A percentile compares a stretch with the other conserved stretches of the same genome.
phyloP scores from a whole-genome alignment of 92 coral and sea anemone genomes.

The Pocillopora meandrina region DNA sequence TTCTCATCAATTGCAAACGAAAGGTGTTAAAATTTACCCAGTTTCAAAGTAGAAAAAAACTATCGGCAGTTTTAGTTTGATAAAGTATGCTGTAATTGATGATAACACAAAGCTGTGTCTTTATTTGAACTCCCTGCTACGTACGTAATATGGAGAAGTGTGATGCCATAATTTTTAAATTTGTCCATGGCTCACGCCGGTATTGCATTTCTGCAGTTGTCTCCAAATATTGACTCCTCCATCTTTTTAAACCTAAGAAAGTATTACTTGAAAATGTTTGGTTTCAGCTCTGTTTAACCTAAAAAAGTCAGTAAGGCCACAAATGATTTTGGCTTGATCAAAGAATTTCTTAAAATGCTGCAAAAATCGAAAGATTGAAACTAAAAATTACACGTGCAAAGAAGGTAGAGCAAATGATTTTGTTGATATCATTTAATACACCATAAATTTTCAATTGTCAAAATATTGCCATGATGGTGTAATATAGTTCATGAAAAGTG shows the following conservation, averaged over 20 bases:
- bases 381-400: background rate
- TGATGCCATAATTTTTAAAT: background rate
- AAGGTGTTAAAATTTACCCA: too few relatives aligned
- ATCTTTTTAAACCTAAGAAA: background rate
- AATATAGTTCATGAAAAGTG: background rate
- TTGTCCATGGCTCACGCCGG: background rate
- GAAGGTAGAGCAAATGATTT: background rate
- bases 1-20: too few relatives aligned
- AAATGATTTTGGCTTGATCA: too few relatives aligned
- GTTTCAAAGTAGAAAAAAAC: background rate
- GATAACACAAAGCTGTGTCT: background rate
- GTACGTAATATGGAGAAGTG: background rate
- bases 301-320: background rate
- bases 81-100: background rate
- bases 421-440: background rate
- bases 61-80: background rate
- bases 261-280: background rate
- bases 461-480: slow-evolving; percentile 7
- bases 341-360: background rate
- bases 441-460: background rate
- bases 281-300: background rate
- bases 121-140: background rate
- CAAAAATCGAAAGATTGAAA: background rate
- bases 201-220: background rate
- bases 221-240: slow-evolving; percentile 2